phyloP scores from a whole-genome alignment of 2,797 vertebrate species.

The Hephaestus fuliginosus region DNA sequence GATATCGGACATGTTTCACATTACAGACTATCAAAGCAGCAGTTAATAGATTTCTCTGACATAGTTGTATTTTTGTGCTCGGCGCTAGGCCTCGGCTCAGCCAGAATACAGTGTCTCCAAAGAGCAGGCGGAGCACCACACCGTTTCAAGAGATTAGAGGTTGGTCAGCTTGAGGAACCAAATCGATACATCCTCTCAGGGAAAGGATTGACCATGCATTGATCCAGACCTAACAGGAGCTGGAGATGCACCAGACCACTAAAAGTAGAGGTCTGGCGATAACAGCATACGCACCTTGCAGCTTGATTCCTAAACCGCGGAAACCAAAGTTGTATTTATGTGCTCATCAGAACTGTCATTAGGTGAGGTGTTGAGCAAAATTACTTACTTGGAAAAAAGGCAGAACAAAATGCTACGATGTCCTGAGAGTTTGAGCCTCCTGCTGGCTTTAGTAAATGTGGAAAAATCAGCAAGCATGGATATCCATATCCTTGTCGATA shows the following conservation, averaged over 20 bases:
- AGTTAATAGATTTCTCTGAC: conserved; percentile 67
- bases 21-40: conserved; percentile 44
- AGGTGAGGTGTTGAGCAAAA: conserved; percentile 40
- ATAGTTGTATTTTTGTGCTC: conserved; percentile 62
- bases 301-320: conserved; percentile 65
- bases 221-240: conserved; percentile 80
- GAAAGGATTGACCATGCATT: conserved; percentile 83
- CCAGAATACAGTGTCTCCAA: conserved; percentile 73
- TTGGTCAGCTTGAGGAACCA: conserved; percentile 77
- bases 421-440: conserved; percentile 12
- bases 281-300: conserved; percentile 45
- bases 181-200: conserved; percentile 84
- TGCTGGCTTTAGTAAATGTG: conserved; percentile 6
- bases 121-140: conserved; percentile 64
- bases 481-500: background rate
- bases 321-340: conserved; percentile 60
- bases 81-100: conserved; percentile 43
- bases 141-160: conserved; percentile 85
- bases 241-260: conserved; percentile 67
- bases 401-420: background rate
- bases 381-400: conserved; percentile 34
- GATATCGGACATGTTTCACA: conserved; percentile 58
- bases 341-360: conserved; percentile 55
- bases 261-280: conserved; percentile 56
- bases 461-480: conserved; percentile 20